phyloP scores from a whole-genome alignment of 2,888 invertebrate species.

The Teleiodes luculella region DNA sequence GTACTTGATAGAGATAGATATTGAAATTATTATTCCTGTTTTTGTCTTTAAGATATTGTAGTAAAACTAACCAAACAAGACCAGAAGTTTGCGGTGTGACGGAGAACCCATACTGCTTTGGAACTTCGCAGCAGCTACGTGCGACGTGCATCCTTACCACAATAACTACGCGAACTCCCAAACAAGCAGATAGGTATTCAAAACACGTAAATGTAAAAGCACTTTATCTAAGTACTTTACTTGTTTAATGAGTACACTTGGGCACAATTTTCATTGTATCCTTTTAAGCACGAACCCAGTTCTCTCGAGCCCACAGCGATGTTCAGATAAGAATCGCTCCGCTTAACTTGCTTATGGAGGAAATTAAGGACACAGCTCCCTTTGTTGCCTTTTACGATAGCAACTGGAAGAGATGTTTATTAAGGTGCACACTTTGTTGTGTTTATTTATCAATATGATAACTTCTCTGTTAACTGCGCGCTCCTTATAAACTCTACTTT shows the following conservation, averaged over 20 bases:
- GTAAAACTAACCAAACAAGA: too few relatives aligned
- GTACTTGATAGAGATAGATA: too few relatives aligned
- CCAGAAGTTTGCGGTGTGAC: not conserved
- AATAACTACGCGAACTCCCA: not conserved
- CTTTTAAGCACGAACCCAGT: too few relatives aligned
- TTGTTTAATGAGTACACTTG: too few relatives aligned
- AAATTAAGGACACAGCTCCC: slow-evolving; percentile 15
- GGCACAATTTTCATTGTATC: not conserved
- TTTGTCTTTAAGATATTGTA: too few relatives aligned
- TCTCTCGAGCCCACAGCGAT: not conserved
- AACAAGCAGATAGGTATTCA: not conserved
- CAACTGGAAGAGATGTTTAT: not conserved
- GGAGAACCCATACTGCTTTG: not conserved
- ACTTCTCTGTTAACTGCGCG: not conserved
- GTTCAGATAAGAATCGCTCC: slow-evolving; percentile 13
- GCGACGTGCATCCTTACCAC: not conserved
- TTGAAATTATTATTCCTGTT: too few relatives aligned
- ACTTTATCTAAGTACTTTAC: too few relatives aligned
- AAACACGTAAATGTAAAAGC: too few relatives aligned
- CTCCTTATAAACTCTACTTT: too few relatives aligned
- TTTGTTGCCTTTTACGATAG: not conserved
- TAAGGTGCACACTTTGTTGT: not conserved
- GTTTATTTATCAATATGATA: not conserved
- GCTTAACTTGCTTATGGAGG: slow-evolving; percentile 14
- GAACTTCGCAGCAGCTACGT: not conserved